Percentiles rank a stretch among this genome's conserved stretches.
Evolutionary conservation across 2,113 vertebrate species (phyloP).

Genomic region (Vimba vimba): DNA sequence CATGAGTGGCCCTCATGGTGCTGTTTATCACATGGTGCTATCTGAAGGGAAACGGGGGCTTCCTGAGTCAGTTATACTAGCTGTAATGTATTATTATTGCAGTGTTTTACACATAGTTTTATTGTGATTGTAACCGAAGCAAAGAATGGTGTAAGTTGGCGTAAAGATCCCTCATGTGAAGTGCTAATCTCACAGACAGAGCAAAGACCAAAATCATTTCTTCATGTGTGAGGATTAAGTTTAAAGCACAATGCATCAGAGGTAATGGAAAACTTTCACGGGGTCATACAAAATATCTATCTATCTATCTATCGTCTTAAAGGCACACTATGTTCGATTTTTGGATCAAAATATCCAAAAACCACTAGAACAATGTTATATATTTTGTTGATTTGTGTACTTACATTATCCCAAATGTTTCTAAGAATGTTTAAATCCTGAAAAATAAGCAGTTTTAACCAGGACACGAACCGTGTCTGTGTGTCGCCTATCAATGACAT

Average conservation of each 20-base stretch:
- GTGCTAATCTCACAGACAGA: background rate
- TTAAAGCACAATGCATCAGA: background rate
- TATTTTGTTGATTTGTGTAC: too few species aligned
- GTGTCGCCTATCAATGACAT: too few species aligned
- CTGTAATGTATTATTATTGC: conserved; percentile 65
- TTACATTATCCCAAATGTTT: too few species aligned
- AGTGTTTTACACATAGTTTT: conserved; percentile 65
- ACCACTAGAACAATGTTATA: too few species aligned
- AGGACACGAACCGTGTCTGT: too few species aligned
- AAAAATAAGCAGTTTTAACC: too few species aligned
- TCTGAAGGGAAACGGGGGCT: conserved; percentile 67
- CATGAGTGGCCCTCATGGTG: conserved; percentile 46
- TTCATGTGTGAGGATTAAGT: background rate
- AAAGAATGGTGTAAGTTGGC: conserved; percentile 31
- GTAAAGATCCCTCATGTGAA: conserved; percentile 30
- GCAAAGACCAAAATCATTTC: background rate
- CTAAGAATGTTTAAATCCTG: too few species aligned
- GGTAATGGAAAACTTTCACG: background rate
- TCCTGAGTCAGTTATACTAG: conserved; percentile 66
- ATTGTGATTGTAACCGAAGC: conserved; percentile 63
- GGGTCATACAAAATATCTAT: background rate
- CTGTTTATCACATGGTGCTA: conserved; percentile 64
- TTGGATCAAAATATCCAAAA: too few species aligned
- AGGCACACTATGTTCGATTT: too few species aligned
- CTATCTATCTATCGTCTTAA: too few species aligned